A percentile compares a stretch with the other conserved stretches of the same genome.
These are phyloP conservation scores for Coleophora deauratella DNA, from an alignment of 2,888 invertebrate genomes.

Conservation along the genomic window DNA sequence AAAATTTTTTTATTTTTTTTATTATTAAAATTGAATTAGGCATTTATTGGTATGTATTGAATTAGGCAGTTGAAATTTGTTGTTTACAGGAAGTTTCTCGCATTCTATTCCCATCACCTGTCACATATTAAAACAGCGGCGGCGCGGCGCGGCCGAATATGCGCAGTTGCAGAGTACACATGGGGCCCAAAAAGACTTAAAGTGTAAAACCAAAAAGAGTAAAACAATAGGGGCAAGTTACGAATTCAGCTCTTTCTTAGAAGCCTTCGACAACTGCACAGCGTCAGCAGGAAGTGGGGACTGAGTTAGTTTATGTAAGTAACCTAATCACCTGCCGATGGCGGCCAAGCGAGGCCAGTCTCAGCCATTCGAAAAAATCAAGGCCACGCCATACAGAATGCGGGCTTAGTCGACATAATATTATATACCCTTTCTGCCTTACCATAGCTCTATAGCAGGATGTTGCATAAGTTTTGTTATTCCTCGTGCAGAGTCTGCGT, in stretches of 20 bases:
- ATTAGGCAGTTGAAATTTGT: too few relatives aligned
- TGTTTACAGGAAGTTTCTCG: too few relatives aligned
- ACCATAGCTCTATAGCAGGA: conserved; percentile 50
- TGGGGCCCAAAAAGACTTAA: conserved; percentile 19
- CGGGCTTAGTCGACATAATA: conserved; percentile 45
- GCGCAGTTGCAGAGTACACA: too few relatives aligned
- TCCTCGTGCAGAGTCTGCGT: conserved; percentile 47
- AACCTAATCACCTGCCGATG: conserved; percentile 69
- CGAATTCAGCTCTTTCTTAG: conserved; percentile 64
- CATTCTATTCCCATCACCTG: too few relatives aligned
- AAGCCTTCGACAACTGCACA: conserved; percentile 66
- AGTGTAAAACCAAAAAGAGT: conserved; percentile 50
- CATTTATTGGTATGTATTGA: too few relatives aligned
- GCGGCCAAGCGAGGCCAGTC: conserved; percentile 42
- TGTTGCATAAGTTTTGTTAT: conserved; percentile 73
- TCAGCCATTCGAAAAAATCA: conserved; percentile 59
- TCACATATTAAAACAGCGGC: too few relatives aligned
- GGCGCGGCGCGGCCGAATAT: too few relatives aligned
- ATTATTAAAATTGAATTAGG: too few relatives aligned
- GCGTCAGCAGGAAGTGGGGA: conserved; percentile 69
- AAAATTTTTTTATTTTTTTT: too few relatives aligned
- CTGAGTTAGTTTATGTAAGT: conserved; percentile 71
- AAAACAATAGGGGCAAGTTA: conserved; percentile 53
- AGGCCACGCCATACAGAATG: conserved; percentile 57
- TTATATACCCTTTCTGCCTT: conserved; percentile 40